These are phyloP conservation scores for Mermis nigrescens DNA, from an alignment of 2,888 invertebrate genomes.

Conservation along the genomic window DNA sequence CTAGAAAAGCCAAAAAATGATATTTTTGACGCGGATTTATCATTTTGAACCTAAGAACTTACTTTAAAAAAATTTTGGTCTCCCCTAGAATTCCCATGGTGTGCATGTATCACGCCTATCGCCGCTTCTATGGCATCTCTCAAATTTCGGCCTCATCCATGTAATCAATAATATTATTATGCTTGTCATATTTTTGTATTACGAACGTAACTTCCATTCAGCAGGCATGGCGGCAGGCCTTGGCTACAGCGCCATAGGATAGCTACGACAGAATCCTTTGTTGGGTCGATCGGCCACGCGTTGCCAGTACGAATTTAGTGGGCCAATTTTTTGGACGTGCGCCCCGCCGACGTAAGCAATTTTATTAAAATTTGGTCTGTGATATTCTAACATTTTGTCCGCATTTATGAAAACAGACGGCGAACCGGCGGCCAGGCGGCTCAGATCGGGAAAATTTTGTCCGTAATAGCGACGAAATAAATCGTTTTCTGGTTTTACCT, in stretches of 20 bases:
- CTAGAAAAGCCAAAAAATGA: too few species aligned
- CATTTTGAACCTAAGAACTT: too few species aligned
- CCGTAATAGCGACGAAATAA: conserved; percentile 20
- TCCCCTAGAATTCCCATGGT: too few species aligned
- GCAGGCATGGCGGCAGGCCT: conserved; percentile 16
- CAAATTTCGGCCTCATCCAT: too few species aligned
- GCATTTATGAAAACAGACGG: conserved; percentile 20
- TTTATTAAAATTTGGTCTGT: conserved; percentile 18
- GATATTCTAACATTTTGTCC: conserved; percentile 21
- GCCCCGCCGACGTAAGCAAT: conserved; percentile 20
- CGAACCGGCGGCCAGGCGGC: conserved; percentile 16
- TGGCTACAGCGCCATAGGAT: conserved; percentile 20
- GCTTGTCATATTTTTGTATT: too few species aligned
- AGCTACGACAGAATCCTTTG: conserved; percentile 19
- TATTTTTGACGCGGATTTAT: too few species aligned
- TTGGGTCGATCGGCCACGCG: conserved; percentile 16
- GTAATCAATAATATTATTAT: too few species aligned
- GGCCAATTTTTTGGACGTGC: conserved; percentile 7
- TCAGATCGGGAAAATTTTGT: conserved; percentile 17
- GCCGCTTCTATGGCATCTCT: too few species aligned
- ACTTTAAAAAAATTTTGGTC: too few species aligned
- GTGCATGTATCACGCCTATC: too few species aligned
- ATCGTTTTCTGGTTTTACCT: conserved; percentile 14
- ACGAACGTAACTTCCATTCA: too few species aligned
- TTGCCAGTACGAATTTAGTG: not conserved